Base-by-base conservation (phyloP, 2,113 vertebrate species). In the Gambusia holbrooki region DNA sequence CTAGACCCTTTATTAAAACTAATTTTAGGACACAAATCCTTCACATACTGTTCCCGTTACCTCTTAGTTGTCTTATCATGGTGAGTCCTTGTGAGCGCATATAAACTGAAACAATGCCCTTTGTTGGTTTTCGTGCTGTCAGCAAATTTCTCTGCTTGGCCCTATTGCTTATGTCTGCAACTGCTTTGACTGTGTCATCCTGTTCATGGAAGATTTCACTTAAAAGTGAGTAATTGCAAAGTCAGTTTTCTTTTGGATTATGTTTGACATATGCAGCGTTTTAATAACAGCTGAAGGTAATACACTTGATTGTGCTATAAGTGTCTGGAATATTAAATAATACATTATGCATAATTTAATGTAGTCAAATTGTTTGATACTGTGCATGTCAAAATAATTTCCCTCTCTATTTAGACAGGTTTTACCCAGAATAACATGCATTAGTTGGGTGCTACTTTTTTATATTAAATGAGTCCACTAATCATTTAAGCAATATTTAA, bases 161-260 rank as follows among this genome's bases (percentile, higher is more conserved):
- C 32, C 29, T 3, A 17, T 54, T 71, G 78, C 77, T 74, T 80
- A 85, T 77, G 84, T 89, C 77, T 87, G 69, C 72, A 84, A 71
- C 5, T 48, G 45, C 45, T 6, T 5, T 48, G 69, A 75, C 82
- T 74, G 71, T 45, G 72, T 45, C 29, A 58, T 40, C 61, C 81
- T 66, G 67, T 61, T 83, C 81, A 77, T 15, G 15, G 33, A 37
- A 79, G 76, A 70, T 77, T 82, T 77, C 77, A 74, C 79, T 82
- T 51, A 13, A 61, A 32, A 74, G 63, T 30, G 48, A 86, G 69
- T 76, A 84, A 79, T 63, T 51, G 0, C 40, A 42, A 42, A 0
- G 29, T 37, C 35, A 37, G 2, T 37, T 11, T 37, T 37, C 35
- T 37, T 37, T 37, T 37, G 35, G 35, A 10, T 37, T 37, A 37